Base-by-base conservation (phyloP, 2,888 invertebrate species). In the Acrobasis consociella region DNA sequence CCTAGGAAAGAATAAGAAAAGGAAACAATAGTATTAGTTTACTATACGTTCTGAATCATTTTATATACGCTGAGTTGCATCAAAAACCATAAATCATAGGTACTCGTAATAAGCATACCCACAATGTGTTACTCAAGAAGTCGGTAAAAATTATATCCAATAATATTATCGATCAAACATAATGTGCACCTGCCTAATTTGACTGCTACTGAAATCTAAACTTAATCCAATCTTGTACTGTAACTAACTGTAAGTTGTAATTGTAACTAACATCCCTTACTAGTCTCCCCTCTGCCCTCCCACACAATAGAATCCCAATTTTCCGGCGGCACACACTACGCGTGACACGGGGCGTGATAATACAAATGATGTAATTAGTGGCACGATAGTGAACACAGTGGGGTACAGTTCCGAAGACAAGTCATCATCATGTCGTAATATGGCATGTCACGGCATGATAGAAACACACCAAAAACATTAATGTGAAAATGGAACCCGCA, bases 341-440 rank as follows among this genome's bases (percentile, higher is more conserved):
- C 62, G 46, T 13, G 39, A 51, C 49, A 50, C 51, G 56, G 62
- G 64, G 64, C 49, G 65, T 61, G 64, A 69, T 64, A 69, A 62
- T 71, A 69, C 64, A 66, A 69, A 74, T 67, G 64, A 67, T 61
- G 68, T 75, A 73, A 75, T 75, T 74, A 74, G 67, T 64, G 58
- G 62, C 62, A 49, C 11, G 51, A 59, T 59, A 65, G 50, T 50
- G 38, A 50, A 10, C 38, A 59, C 58, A 65, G 50, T 50, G 49
- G 39, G 2, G 50, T 49, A 59, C 59, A 15, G 11, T 16, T 13
- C 8, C 7, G 5, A 15, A 11, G 8, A 38, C 10, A 59, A 59
- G 16, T 11, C 49, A 38, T 58, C n/a, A 22, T 5, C 2, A 3
- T 22, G 2, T 22, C 2, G 22, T 22, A n/a, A n/a, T n/a, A n/a